Evolutionary conservation across 2,888 invertebrate genomes (phyloP), one percentile per base, ranked within the genome.

Genomic region (Amorpha juglandis): DNA sequence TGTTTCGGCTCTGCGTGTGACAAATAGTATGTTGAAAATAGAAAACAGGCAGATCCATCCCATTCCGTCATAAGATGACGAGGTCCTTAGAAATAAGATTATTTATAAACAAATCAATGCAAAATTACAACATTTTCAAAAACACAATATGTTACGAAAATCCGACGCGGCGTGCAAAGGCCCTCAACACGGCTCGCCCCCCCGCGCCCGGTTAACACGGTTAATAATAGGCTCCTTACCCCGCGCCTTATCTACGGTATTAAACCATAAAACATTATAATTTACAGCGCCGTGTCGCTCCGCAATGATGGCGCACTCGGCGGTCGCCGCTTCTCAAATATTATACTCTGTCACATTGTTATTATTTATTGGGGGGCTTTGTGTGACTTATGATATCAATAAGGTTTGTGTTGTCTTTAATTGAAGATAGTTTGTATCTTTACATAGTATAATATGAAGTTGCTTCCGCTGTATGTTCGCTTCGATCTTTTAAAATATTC

Each of bases 261-360:
- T 92, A 93, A 92, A 90, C 92, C 92, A 92, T 93, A 92, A 93
- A 93, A 91, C 92, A 93, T 92, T 90, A 90, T 92, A 92, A 93
- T 93, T 92, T 93, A 92, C 89, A 86, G 80, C 90, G 83, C 74
- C 81, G 86, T 89, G 88, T 86, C 89, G 86, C 82, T 79, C 75
- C 78, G 86, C 85, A 87, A 83, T 91, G 91, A 92, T 86, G 91
- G 80, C 83, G 82, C 64, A 65, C 62, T 66, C 67, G 67, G 65
- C 45, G 68, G 63, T 50, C 68, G 63, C 58, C 16, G 68, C 51
- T 53, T 63, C 68, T 62, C 66, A 68, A 68, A 66, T 45, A 38
- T 66, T 64, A 16, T 27, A 58, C 45, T 21, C 12, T 50, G 33
- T 48, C 50, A 48, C 58, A 42, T 35, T 58, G 58, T 58, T 58